Percentiles rank a stretch among this genome's conserved stretches.
Evolutionary conservation across 2,888 invertebrate species (phyloP).

Genomic region (Arrhopalites spinosus): DNA sequence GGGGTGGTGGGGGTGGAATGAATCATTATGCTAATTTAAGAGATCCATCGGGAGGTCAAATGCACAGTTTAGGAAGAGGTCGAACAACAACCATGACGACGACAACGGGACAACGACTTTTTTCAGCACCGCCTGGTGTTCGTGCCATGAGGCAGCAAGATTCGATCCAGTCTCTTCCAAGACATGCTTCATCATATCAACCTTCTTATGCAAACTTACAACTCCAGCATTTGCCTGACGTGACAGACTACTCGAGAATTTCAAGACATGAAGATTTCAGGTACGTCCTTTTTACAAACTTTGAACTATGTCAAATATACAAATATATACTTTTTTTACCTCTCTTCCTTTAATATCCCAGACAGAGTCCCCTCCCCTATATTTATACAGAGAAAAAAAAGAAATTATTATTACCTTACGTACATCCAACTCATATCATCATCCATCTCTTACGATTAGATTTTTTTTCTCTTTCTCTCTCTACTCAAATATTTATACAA

Average conservation of each 20-base stretch:
- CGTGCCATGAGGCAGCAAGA: slow-evolving; percentile 8
- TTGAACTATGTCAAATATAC: neutral
- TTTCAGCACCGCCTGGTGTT: slow-evolving; percentile 63
- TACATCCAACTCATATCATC: neutral
- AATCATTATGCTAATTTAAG: slow-evolving; percentile 62
- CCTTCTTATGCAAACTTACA: slow-evolving; percentile 55
- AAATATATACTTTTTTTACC: neutral
- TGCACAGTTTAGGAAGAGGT: slow-evolving; percentile 46
- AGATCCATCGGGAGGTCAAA: slow-evolving; percentile 36
- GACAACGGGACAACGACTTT: slow-evolving; percentile 70
- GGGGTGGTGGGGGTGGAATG: too few relatives aligned
- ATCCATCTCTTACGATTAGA: too few relatives aligned
- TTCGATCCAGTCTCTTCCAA: slow-evolving; percentile 29
- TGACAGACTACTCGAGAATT: slow-evolving; percentile 52
- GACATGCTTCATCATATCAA: slow-evolving; percentile 53
- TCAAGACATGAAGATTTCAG: slow-evolving; percentile 52
- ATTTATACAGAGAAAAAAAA: neutral
- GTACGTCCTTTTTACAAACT: slow-evolving; percentile 37
- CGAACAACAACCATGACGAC: slow-evolving; percentile 38
- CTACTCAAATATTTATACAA: too few relatives aligned
- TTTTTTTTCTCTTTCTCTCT: too few relatives aligned
- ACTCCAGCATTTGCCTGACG: slow-evolving; percentile 52
- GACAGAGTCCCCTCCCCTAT: too few relatives aligned
- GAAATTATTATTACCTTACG: neutral
- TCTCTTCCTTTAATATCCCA: neutral